Base-by-base conservation (phyloP, 1,140 invertebrate species). In the Hycleus cichorii region DNA sequence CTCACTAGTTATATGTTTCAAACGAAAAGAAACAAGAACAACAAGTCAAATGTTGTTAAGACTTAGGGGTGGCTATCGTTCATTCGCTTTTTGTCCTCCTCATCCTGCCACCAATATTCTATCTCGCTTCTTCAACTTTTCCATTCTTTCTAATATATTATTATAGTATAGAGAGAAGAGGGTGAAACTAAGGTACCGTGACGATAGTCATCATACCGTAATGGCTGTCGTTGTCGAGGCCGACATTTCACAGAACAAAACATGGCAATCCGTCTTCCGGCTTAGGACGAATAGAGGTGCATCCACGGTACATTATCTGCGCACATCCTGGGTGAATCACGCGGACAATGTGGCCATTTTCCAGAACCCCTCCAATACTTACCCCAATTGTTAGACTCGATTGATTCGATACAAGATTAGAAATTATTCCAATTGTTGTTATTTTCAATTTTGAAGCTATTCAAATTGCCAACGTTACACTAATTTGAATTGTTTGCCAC, bases 281-380 rank as follows among this genome's bases (percentile, higher is more conserved):
- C 40, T 32, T 32, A 32, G 45, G 32, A 26, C 57, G 49, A 58
- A 58, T 65, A 62, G 32, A 32, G 62, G 64, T 65, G 64, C 64
- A 63, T 65, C 58, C 64, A 65, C 60, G 64, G 60, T 63, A 59
- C 64, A 63, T 65, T 65, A 63, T 63, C 55, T 47, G 52, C 59
- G 57, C 53, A 65, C 60, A 65, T 65, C 64, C 64, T 63, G 60
- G 56, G 43, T 58, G 57, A 58, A 58, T 58, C 57, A 65, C 54
- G 61, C 59, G 62, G 60, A 64, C 63, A 66, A 66, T 64, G 55
- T 39, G 58, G 40, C 60, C 60, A 62, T 64, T 64, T 64, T 52
- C 32, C 32, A 32, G 4, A 32, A 32, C 32, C 32, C 32, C 32
- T 18, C 18, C 18, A 18, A 18, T 18, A 5, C 4, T 5, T 32